These are phyloP conservation scores for Peromyscus leucopus DNA, from an alignment of 2,113 vertebrate species.

Conservation along the genomic window DNA sequence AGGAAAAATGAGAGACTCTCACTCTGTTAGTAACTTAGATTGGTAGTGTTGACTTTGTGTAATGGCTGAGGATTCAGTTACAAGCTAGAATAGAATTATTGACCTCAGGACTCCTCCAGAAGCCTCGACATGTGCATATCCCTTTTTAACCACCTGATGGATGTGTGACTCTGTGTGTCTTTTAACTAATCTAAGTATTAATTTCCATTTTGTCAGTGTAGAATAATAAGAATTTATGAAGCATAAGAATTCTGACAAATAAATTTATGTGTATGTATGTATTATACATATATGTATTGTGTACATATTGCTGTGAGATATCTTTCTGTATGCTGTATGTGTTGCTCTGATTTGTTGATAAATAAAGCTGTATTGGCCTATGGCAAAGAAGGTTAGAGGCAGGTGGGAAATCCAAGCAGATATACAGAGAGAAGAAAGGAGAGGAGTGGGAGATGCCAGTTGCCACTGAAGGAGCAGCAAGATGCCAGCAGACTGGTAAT, in stretches of 20 bases:
- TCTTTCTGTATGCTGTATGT: too few species aligned
- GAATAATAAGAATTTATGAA: constrained; percentile 6
- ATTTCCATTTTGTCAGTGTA: background rate
- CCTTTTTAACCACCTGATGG: background rate
- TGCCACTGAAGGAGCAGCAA: too few species aligned
- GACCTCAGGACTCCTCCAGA: background rate
- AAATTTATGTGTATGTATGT: background rate
- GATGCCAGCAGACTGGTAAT: too few species aligned
- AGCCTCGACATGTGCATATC: background rate
- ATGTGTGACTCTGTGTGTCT: background rate
- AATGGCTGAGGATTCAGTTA: background rate
- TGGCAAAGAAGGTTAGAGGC: too few species aligned
- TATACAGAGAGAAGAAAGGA: too few species aligned
- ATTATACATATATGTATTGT: too few species aligned
- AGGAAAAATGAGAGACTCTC: background rate
- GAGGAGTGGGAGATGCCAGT: too few species aligned
- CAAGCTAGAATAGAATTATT: background rate
- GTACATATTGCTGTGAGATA: background rate
- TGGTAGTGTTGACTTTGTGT: background rate
- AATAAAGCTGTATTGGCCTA: too few species aligned
- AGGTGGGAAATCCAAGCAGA: too few species aligned
- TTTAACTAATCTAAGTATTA: background rate
- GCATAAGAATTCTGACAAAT: constrained; percentile 9
- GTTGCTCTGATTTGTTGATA: too few species aligned
- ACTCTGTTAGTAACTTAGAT: background rate